Base-by-base conservation (phyloP, 2,113 vertebrate genomes). In the Toxotes jaculatrix region DNA sequence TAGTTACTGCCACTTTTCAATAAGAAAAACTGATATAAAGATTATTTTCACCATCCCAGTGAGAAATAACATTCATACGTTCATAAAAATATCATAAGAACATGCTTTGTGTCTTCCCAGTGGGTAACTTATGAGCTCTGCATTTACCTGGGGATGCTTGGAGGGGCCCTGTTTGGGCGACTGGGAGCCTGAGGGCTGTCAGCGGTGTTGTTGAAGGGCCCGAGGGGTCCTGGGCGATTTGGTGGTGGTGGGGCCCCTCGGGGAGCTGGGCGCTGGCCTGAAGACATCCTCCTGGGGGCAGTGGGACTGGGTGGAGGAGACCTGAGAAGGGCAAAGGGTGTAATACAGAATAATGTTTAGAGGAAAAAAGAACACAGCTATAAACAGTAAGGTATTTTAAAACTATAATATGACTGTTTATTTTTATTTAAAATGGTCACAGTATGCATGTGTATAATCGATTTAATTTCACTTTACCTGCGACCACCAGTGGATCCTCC, bases 121-220 rank as follows among this genome's bases (percentile, higher is more conserved):
- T 19, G 31, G 32, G 67, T n/a, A 4, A 55, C 34, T 16, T 64
- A 11, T 77, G 31, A 31, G n/a, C 3, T 5, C 1, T 59, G 27
- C 0, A 16, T 94, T 97, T 95, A 99, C 98, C 97, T 99, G 49
- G 98, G 98, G 77, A 98, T 95, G 7, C 96, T 98, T 66, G 97
- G 97, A 53, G 97, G 97, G 40, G 97, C 97, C 83, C 97, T 91
- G 6, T 96, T 96, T 0, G 98, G 97, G 76, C 97, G 95, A 27
- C 96, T 98, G 3, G 97, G 97, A 36, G 98, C 95, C 88, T 98
- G 97, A 0, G 97, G 97, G 87, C 95, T 96, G 7, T 98, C 97
- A 34, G 92, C 95, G 62, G 88, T 95, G 77, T 94, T 96, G 23
- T 96, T 96, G 71, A 98, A 96, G 0, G 96, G 96, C 36, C 97